These are phyloP conservation scores for Nesospiza acunhae DNA, from an alignment of 2,113 vertebrate species.

Conservation along the genomic window DNA sequence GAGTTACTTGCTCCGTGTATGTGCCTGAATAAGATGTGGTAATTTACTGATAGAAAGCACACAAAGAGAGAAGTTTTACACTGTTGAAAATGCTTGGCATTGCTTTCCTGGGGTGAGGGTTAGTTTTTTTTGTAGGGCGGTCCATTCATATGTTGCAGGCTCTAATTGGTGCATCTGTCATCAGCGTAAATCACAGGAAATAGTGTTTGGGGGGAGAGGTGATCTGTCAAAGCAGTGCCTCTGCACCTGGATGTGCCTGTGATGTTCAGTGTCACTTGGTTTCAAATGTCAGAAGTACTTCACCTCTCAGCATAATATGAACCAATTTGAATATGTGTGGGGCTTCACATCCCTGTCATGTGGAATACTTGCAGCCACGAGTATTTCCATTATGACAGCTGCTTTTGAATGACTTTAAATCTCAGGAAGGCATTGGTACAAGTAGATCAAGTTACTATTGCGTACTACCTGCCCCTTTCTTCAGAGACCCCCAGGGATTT, in stretches of 20 bases:
- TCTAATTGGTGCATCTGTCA: not conserved
- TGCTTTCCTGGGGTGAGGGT: not conserved
- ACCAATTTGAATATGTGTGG: fast-evolving
- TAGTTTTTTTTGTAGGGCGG: not conserved
- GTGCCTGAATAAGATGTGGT: not conserved
- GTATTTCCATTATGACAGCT: not conserved
- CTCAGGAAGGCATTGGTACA: not conserved
- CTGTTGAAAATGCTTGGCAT: not conserved
- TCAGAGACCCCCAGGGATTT: not conserved
- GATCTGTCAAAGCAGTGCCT: not conserved
- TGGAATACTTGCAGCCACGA: not conserved
- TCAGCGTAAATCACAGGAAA: not conserved
- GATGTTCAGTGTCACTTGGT: not conserved
- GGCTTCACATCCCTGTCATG: fast-evolving
- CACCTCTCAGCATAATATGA: not conserved
- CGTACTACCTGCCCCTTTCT: not conserved
- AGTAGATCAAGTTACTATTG: not conserved
- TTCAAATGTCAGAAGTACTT: not conserved
- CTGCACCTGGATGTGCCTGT: not conserved
- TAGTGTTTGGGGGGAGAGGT: not conserved
- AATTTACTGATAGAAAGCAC: not conserved
- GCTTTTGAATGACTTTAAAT: not conserved
- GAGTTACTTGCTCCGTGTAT: not conserved
- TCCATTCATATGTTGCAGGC: fast-evolving
- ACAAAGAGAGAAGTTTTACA: not conserved